Evolutionary conservation across 1,140 invertebrate species (phyloP).

Genomic region (Paracyclopina nana): DNA sequence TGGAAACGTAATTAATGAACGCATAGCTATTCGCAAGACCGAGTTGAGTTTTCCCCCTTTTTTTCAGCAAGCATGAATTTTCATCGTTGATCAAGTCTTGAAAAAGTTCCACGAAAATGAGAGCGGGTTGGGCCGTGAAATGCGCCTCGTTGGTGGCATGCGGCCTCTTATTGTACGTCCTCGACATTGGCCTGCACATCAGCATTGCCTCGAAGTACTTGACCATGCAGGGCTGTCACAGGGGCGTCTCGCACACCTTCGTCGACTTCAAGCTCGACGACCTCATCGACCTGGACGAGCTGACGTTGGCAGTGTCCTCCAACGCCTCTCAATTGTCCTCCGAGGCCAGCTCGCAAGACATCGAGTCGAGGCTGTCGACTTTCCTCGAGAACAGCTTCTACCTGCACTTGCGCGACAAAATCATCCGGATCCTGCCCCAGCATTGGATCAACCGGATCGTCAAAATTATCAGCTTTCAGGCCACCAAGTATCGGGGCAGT

Average conservation of each 20-base stretch:
- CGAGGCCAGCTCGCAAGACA: background rate
- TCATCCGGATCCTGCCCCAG: background rate
- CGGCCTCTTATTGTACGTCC: background rate
- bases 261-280: background rate
- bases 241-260: background rate
- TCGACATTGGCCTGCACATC: background rate
- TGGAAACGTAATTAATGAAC: no score
- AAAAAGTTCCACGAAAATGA: no score
- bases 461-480: background rate
- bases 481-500: background rate
- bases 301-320: background rate
- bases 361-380: no score
- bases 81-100: no score
- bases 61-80: no score
- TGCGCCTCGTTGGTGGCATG: background rate
- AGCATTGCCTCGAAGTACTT: background rate
- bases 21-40: no score
- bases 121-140: no score
- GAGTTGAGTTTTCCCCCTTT: no score
- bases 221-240: background rate
- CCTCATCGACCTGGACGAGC: background rate
- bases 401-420: background rate
- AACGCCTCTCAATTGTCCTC: background rate
- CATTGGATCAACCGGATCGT: conserved; percentile 1
- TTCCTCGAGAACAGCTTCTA: background rate